These are phyloP conservation scores for Leptodactylus fuscus DNA, from an alignment of 2,113 vertebrate species.

Conservation along the genomic window DNA sequence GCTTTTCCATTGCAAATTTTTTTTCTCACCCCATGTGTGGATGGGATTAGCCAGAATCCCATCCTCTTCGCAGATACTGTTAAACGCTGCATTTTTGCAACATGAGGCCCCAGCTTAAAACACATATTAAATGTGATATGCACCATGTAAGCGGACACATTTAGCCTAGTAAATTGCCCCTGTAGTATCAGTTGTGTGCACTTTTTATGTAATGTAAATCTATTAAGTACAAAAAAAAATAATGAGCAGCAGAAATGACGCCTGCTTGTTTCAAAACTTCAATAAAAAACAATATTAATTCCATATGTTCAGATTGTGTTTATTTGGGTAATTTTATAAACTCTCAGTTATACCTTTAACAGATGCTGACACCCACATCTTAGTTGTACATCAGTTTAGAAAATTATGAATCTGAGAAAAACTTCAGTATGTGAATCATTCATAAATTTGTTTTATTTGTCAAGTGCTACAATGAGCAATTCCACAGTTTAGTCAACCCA, in stretches of 20 bases:
- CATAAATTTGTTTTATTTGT: slow-evolving; percentile 24
- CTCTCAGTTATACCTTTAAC: slow-evolving; percentile 22
- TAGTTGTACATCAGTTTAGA: background rate
- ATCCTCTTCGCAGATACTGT: too few species aligned
- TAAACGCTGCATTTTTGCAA: too few species aligned
- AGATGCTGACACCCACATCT: slow-evolving; percentile 51
- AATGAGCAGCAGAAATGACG: slow-evolving; percentile 29
- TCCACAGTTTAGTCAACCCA: background rate
- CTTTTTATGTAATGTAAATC: background rate
- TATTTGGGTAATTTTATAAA: background rate
- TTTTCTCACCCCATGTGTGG: too few species aligned
- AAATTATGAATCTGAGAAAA: background rate
- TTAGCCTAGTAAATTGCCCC: too few species aligned
- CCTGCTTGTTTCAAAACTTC: slow-evolving; percentile 20
- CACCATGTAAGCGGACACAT: too few species aligned
- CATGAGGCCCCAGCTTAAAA: too few species aligned
- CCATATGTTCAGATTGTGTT: slow-evolving; percentile 9
- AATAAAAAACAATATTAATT: background rate
- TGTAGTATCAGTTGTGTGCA: background rate
- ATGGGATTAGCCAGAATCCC: too few species aligned
- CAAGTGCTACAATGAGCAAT: background rate
- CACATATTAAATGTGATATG: too few species aligned
- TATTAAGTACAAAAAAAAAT: background rate
- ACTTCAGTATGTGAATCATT: slow-evolving; percentile 29
- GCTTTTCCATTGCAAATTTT: too few species aligned